These are phyloP conservation scores for Diaprepes abbreviatus DNA, from an alignment of 2,888 invertebrate species.

Conservation along the genomic window DNA sequence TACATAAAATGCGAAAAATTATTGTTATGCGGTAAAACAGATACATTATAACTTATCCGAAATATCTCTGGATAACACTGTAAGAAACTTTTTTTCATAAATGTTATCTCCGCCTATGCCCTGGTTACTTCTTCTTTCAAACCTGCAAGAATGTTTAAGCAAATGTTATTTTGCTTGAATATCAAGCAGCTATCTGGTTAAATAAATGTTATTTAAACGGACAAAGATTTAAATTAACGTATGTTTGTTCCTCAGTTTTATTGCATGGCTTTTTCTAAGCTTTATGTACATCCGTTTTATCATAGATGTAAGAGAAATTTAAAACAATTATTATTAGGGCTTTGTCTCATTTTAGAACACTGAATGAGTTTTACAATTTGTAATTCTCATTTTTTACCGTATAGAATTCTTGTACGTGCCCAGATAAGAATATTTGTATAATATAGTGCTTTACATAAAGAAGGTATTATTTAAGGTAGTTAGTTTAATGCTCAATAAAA, in stretches of 20 bases:
- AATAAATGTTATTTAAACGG: conserved; percentile 53
- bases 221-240: conserved; percentile 45
- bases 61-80: too few species aligned
- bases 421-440: not conserved
- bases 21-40: too few species aligned
- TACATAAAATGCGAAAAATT: too few species aligned
- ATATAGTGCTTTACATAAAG: not conserved
- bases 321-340: not conserved
- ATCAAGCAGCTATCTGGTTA: conserved; percentile 47
- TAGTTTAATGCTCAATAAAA: too few species aligned
- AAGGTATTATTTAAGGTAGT: too few species aligned
- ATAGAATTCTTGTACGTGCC: not conserved
- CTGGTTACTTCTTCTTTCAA: not conserved
- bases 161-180: conserved; percentile 55
- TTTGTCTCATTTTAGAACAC: not conserved
- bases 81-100: too few species aligned
- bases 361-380: not conserved
- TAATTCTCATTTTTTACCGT: not conserved
- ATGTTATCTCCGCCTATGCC: not conserved
- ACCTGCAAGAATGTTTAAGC: conserved; percentile 50
- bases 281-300: not conserved
- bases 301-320: not conserved
- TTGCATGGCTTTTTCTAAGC: conserved; percentile 4
- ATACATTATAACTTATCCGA: too few species aligned
- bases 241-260: conserved; percentile 32